Evolutionary conservation across 2,113 vertebrate species (phyloP), one percentile per base, ranked within the genome.

Genomic region (Neomonachus schauinslandi): DNA sequence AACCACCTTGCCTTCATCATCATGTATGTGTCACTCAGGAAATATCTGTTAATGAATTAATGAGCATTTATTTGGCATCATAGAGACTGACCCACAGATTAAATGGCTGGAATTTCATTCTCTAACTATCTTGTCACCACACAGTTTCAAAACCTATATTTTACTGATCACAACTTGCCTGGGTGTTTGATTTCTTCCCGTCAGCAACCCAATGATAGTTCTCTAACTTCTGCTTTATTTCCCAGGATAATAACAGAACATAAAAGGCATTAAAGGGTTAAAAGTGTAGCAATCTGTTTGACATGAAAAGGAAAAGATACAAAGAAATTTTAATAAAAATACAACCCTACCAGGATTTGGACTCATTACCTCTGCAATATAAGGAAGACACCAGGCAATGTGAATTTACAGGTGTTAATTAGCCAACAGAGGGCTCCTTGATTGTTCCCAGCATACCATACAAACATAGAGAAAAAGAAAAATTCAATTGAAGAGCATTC

Each of bases 331-430:
- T 94, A 95, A 98, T 98, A 98, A 98, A 98, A 98, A 98, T 89
- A 94, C 95, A 97, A 91, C 92, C 92, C 97, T 94, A 94, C 90
- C n/a, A 98, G 97, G 97, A 97, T 85, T 72, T 88, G 91, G 97
- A 94, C 97, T 98, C 97, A 96, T 98, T 97, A 96, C 96, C 63
- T 97, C 92, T 57, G 76, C 76, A 82, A 67, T 95, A 76, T 76
- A 69, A 95, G 92, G 95, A 95, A 97, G 97, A 96, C 94, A 89
- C 95, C 46, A 90, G 93, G 96, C 94, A 33, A 72, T 46, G 92
- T 92, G 95, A 86, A 95, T 96, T 96, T 97, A 95, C 97, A 97
- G 97, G 97, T 98, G 97, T 97, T 98, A 98, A 97, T 98, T 97
- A 96, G 96, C 76, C 97, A 96, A 94, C 86, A 80, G 92, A 96